Base-by-base conservation (phyloP, 1,140 invertebrate species). In the Babylonia areolata region DNA sequence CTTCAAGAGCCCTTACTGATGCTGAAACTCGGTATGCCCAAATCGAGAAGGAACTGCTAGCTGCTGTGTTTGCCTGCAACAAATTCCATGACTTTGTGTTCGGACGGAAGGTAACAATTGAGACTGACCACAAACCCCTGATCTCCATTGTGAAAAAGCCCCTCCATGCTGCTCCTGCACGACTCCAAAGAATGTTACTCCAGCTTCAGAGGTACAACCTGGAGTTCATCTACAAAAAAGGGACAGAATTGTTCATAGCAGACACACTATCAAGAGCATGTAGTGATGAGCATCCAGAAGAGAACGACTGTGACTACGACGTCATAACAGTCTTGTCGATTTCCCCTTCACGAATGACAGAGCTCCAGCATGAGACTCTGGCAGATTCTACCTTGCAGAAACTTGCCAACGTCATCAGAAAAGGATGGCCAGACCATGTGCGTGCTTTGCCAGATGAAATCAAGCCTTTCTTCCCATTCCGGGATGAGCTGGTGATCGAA, bases 1-100 rank as follows among this genome's bases (percentile, higher is more conserved):
- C 94, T 15, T 94, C 12, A 87, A 93, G 40, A 89, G 92, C 23
- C 87, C 95, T 20, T 94, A 92, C 20, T n/a, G 28, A 87, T n/a
- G 89, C 92, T 40, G 94, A 95, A 90, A 39, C 87, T 42, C 94
- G 94, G 42, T 95, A 95, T 86, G 92, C 91, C n/a, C 93, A 95
- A 89, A 93, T 95, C 2, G 94, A 95, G 88, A 89, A 94, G 90
- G 95, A 96, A 92, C 94, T 94, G 3, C 88, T 95, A 23, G 94
- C 94, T 15, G 93, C 95, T 15, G 87, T 95, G 1, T 95, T 93
- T 90, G 94, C 93, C 9, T 91, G 95, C 15, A 91, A 93, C 77
- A 94, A 94, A 90, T 96, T 95, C 90, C 92, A 95, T 51, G 88
- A 95, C 71, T 96, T 94, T 88, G 81, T 95, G 6, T 94, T 87